Conservation (phyloP, 2,113 vertebrate species). For the Boleophthalmus pectinirostris region DNA sequence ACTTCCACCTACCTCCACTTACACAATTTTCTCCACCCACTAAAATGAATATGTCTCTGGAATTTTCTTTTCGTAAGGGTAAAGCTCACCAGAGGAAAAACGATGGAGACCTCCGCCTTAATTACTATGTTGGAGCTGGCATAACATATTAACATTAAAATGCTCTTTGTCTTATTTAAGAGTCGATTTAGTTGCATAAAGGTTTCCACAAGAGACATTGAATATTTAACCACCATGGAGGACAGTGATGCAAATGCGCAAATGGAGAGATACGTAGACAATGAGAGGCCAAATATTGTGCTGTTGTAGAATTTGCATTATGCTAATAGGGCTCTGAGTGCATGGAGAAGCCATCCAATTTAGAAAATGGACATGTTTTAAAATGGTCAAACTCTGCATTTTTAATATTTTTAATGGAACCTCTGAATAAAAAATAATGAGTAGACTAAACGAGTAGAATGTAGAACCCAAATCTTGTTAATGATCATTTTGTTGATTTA, state of each 20-base stretch:
- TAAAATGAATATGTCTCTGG: too few species aligned
- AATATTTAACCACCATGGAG: conserved; percentile 1
- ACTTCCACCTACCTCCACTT: too few species aligned
- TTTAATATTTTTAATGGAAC: neutral
- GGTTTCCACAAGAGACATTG: neutral
- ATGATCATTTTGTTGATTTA: too few species aligned
- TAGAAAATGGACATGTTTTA: neutral
- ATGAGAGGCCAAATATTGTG: neutral
- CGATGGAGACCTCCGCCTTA: too few species aligned
- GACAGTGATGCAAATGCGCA: neutral
- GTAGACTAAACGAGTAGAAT: neutral
- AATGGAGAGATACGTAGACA: conserved; percentile 4
- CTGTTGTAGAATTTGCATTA: neutral
- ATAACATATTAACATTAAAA: neutral
- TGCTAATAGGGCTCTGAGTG: neutral
- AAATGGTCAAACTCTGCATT: neutral
- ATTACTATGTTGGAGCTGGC: too few species aligned
- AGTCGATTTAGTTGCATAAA: neutral
- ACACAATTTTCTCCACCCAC: too few species aligned
- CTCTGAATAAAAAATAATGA: neutral
- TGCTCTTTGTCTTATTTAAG: neutral
- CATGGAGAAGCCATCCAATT: neutral
- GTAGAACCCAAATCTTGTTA: too few species aligned
- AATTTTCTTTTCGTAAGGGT: too few species aligned
- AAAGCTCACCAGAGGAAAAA: too few species aligned